Conservation (phyloP, 64 coral and sea anemone species). For the Actinia equina region DNA sequence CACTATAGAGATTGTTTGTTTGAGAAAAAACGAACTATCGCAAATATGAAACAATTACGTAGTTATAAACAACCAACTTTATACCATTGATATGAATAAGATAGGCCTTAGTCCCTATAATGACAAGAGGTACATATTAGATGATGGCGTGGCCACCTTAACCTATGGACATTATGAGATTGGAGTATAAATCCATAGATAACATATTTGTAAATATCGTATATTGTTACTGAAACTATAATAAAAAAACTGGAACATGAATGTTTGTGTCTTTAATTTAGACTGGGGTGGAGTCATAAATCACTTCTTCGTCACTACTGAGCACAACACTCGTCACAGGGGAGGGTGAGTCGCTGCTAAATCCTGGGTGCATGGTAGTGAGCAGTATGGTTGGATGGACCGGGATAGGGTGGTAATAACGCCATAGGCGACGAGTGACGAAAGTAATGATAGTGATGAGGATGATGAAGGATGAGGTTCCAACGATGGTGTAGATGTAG, state of each 20-base stretch:
- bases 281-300: background rate
- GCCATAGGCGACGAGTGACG: background rate
- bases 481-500: background rate
- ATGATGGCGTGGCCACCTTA: background rate
- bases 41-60: slow-evolving; percentile 11
- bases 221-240: background rate
- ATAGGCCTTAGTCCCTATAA: slow-evolving; percentile 1
- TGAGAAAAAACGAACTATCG: slow-evolving; percentile 18
- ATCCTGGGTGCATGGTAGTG: background rate
- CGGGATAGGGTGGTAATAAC: background rate
- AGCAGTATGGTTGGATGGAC: background rate
- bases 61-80: slow-evolving; percentile 16
- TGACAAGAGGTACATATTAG: slow-evolving; percentile 11
- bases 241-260: background rate
- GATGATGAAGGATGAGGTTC: background rate
- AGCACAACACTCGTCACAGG: background rate
- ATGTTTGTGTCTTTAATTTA: background rate
- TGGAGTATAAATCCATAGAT: background rate
- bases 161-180: background rate
- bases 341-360: background rate
- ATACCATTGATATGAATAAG: background rate
- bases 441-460: background rate
- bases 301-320: background rate
- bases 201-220: background rate
- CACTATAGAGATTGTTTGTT: too few species aligned